A percentile compares a stretch with the other conserved stretches of the same genome.
Evolutionary conservation across 2,888 invertebrate genomes (phyloP).

Genomic region (Scaptodrosophila latifasciaeformis): DNA sequence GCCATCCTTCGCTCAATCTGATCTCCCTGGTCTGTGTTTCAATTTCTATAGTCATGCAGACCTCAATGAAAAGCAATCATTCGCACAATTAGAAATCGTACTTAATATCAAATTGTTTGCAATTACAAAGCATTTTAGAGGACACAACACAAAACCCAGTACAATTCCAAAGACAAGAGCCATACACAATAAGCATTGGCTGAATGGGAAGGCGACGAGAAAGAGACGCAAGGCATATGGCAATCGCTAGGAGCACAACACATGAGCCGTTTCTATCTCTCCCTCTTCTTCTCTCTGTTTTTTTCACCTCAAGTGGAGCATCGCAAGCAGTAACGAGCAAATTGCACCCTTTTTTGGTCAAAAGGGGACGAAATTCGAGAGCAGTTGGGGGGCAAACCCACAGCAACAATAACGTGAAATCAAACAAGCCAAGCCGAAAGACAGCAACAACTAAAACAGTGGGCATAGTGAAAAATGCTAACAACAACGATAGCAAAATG

Average conservation of each 20-base stretch:
- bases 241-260: neutral
- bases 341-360: slow-evolving; percentile 28
- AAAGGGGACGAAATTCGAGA: too few species aligned
- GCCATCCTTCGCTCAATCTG: too few species aligned
- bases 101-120: slow-evolving; percentile 63
- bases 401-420: slow-evolving; percentile 40
- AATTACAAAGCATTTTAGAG: slow-evolving; percentile 60
- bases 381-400: slow-evolving; percentile 23
- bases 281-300: too few species aligned
- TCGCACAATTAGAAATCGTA: slow-evolving; percentile 63
- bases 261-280: neutral
- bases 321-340: too few species aligned
- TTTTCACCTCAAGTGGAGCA: too few species aligned
- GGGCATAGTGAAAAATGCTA: slow-evolving; percentile 12
- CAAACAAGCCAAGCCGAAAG: slow-evolving; percentile 30
- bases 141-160: slow-evolving; percentile 6
- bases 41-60: too few species aligned
- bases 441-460: slow-evolving; percentile 19
- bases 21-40: too few species aligned
- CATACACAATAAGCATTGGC: neutral
- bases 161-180: neutral
- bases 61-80: slow-evolving; percentile 55
- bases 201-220: too few species aligned
- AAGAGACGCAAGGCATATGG: neutral
- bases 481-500: slow-evolving; percentile 40